Evolutionary conservation across 1,140 invertebrate genomes (phyloP).

Genomic region (Dryas iulia): DNA sequence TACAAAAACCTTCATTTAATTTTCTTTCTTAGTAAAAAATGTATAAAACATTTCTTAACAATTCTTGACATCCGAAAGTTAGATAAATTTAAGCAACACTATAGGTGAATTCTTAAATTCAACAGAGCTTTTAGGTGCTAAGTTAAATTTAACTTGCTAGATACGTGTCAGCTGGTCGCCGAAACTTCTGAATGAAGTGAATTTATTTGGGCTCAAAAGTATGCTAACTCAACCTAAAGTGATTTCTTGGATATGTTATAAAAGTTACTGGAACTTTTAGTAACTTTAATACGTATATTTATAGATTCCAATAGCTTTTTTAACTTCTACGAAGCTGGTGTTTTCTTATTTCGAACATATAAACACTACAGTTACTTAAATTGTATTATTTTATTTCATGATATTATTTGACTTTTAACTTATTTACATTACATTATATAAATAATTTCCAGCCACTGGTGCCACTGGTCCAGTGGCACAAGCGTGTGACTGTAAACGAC

Average conservation of each 20-base stretch:
- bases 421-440: too few species aligned
- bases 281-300: neutral
- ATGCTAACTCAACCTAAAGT: conserved; percentile 23
- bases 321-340: too few species aligned
- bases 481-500: too few species aligned
- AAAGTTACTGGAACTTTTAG: neutral
- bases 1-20: neutral
- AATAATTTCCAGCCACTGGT: too few species aligned
- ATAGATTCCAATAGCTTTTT: neutral
- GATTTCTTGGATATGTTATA: conserved; percentile 25
- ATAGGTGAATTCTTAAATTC: neutral
- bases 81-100: neutral
- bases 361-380: too few species aligned
- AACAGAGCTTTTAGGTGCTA: neutral
- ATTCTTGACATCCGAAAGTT: neutral
- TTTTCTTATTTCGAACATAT: too few species aligned
- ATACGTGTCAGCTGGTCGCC: conserved; percentile 10
- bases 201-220: conserved; percentile 22
- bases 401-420: too few species aligned
- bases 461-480: too few species aligned
- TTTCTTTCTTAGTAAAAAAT: too few species aligned
- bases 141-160: conserved; percentile 9
- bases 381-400: too few species aligned
- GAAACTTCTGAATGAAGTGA: conserved; percentile 18
- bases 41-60: neutral